Evolutionary conservation across 1,140 invertebrate genomes (phyloP).

Genomic region (Patella vulgata): DNA sequence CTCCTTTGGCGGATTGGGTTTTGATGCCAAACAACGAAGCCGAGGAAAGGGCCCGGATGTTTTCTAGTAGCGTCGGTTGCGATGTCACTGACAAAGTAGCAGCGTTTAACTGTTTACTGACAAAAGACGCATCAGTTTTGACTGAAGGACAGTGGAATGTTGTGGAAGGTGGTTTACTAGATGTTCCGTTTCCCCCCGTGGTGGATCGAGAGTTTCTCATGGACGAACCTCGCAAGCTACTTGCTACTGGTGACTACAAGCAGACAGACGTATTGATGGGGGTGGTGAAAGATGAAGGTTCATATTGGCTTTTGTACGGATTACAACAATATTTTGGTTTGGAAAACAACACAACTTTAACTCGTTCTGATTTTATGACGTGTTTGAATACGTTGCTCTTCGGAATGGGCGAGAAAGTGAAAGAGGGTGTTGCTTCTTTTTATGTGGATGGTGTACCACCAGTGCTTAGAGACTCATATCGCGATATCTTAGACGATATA

Average conservation of each 20-base stretch:
- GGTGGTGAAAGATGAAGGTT: constrained; percentile 85
- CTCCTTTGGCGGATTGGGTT: constrained; percentile 84
- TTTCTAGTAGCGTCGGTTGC: constrained; percentile 31
- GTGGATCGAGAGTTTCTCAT: constrained; percentile 90
- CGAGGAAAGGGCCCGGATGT: constrained; percentile 72
- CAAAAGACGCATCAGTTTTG: constrained; percentile 76
- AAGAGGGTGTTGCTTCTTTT: constrained; percentile 8
- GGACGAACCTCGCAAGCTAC: constrained; percentile 79
- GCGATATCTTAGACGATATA: constrained; percentile 45
- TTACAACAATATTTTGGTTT: constrained; percentile 25
- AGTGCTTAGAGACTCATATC: constrained; percentile 13
- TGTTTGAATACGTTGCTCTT: constrained; percentile 3
- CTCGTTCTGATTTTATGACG: not conserved
- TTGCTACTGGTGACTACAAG: constrained; percentile 86
- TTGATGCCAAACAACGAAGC: constrained; percentile 84
- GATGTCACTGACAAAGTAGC: constrained; percentile 68
- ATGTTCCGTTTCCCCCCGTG: constrained; percentile 89
- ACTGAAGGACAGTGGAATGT: constrained; percentile 82
- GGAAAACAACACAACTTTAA: constrained; percentile 5
- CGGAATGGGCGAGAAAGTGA: not conserved
- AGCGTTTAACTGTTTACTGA: constrained; percentile 80
- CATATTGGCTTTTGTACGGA: constrained; percentile 46
- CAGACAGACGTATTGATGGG: constrained; percentile 91
- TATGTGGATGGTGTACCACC: constrained; percentile 23
- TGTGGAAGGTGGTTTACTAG: constrained; percentile 1